Conservation (phyloP, 2,113 vertebrate species). For the Rhipidura dahli region DNA sequence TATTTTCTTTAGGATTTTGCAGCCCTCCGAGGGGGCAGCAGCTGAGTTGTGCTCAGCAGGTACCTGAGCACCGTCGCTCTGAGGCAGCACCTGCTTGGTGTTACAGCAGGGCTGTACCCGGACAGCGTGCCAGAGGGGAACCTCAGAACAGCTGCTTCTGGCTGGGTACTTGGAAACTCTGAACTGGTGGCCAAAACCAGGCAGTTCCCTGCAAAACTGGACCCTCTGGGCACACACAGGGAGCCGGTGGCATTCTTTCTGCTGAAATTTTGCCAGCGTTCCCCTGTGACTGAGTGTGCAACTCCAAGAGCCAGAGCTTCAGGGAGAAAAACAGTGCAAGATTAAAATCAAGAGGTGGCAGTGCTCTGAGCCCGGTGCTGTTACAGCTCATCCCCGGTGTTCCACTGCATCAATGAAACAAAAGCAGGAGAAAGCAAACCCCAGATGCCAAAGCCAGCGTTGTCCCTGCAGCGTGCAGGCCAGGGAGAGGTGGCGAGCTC, state of each 20-base stretch:
- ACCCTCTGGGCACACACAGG: not conserved
- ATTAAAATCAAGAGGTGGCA: not conserved
- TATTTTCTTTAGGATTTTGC: not conserved
- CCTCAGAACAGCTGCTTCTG: not conserved
- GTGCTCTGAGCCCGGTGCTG: not conserved
- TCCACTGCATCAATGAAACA: not conserved
- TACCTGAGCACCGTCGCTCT: not conserved
- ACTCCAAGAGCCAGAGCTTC: not conserved
- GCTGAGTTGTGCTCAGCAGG: not conserved
- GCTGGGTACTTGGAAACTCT: not conserved
- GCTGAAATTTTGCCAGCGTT: not conserved
- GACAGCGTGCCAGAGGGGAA: not conserved
- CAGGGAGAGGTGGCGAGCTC: not conserved
- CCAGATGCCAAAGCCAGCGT: not conserved
- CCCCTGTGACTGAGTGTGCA: not conserved
- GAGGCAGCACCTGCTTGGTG: not conserved
- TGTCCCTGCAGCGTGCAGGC: rapidly evolving
- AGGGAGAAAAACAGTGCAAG: not conserved
- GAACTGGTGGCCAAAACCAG: not conserved
- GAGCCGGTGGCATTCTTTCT: not conserved
- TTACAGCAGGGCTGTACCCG: not conserved
- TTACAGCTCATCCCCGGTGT: not conserved
- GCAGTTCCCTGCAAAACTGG: not conserved
- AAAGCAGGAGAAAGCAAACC: not conserved
- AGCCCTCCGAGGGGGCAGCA: not conserved